Percentiles rank a stretch among this genome's conserved stretches.
These are phyloP conservation scores for Pachycephus smyrnensis DNA, from an alignment of 2,888 invertebrate genomes.

Conservation along the genomic window DNA sequence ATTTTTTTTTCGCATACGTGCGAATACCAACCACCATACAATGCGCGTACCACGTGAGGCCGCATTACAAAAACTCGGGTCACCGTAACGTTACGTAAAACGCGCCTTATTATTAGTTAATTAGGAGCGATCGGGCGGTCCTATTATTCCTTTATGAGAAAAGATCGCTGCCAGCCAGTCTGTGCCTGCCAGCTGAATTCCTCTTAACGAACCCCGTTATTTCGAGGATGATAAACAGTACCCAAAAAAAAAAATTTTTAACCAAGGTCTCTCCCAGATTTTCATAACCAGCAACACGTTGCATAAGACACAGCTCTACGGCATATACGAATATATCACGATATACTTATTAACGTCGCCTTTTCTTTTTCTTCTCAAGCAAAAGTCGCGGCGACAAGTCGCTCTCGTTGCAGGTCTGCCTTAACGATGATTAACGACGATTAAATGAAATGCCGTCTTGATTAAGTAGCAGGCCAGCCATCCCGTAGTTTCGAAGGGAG, in stretches of 20 bases:
- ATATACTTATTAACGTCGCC: too few relatives aligned
- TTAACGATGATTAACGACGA: neutral
- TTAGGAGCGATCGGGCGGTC: conserved; percentile 41
- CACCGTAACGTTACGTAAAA: conserved; percentile 29
- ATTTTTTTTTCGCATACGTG: neutral
- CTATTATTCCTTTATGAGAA: conserved; percentile 36
- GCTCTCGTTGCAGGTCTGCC: neutral
- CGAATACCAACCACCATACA: neutral
- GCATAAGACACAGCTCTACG: too few relatives aligned
- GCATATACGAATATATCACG: too few relatives aligned
- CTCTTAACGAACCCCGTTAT: neutral
- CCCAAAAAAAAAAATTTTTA: neutral
- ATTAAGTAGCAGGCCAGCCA: neutral
- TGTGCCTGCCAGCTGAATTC: neutral
- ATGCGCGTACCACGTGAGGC: neutral
- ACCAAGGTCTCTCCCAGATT: neutral
- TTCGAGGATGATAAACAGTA: neutral
- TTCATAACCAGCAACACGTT: neutral
- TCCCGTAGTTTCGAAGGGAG: neutral
- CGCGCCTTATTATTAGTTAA: conserved; percentile 42
- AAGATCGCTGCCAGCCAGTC: neutral
- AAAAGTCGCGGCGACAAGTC: too few relatives aligned
- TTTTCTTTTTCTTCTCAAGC: too few relatives aligned
- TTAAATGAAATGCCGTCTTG: neutral
- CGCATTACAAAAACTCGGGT: neutral